A percentile compares a stretch with the other conserved stretches of the same genome.
These are phyloP conservation scores for Acheta domesticus DNA, from an alignment of 2,888 invertebrate genomes.

Conservation along the genomic window DNA sequence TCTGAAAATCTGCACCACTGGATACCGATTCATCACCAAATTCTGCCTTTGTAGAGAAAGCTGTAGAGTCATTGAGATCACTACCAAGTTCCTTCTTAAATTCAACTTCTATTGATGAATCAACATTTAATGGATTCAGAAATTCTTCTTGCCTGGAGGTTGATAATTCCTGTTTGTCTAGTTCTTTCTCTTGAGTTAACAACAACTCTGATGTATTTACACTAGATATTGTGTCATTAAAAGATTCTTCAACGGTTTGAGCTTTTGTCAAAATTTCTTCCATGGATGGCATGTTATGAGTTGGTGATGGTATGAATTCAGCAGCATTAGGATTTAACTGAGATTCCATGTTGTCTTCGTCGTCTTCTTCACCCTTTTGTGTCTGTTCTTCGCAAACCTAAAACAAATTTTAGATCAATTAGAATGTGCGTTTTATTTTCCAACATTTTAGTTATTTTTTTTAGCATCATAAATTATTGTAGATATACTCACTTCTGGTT, in stretches of 20 bases:
- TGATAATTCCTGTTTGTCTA: constrained; percentile 47
- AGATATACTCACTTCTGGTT: constrained; percentile 18
- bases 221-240: background rate
- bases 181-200: constrained; percentile 29
- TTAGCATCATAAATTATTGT: background rate
- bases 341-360: constrained; percentile 64
- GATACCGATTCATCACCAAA: constrained; percentile 52
- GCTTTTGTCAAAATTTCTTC: constrained; percentile 32
- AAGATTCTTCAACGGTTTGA: constrained; percentile 49
- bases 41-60: constrained; percentile 53
- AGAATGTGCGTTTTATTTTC: background rate
- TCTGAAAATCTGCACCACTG: background rate
- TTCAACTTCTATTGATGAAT: background rate
- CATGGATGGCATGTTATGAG: constrained; percentile 45
- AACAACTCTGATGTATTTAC: background rate
- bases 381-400: constrained; percentile 27
- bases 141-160: constrained; percentile 54
- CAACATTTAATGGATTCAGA: constrained; percentile 43
- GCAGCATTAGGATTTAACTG: constrained; percentile 80
- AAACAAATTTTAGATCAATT: background rate
- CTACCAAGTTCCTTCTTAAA: constrained; percentile 20
- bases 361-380: constrained; percentile 33
- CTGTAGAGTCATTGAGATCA: constrained; percentile 48
- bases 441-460: too few relatives aligned
- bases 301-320: constrained; percentile 75